These are phyloP conservation scores for Halichoeres trimaculatus DNA, from an alignment of 2,113 vertebrate species.

Conservation along the genomic window DNA sequence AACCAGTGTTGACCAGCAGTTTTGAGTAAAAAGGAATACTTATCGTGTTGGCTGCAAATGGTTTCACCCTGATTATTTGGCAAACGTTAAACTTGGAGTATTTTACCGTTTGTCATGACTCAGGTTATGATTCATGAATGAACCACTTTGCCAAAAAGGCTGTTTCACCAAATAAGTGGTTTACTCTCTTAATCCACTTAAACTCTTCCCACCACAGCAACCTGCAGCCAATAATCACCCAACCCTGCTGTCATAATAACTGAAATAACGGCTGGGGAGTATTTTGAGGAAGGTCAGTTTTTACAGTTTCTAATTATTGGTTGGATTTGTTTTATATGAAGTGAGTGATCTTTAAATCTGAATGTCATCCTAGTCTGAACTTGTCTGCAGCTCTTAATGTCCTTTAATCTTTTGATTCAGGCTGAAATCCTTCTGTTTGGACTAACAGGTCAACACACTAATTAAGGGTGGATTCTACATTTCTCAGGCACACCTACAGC, in stretches of 20 bases:
- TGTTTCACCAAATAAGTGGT: not conserved
- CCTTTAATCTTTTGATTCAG: not conserved
- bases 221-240: not conserved
- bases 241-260: not conserved
- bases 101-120: too few species aligned
- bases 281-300: not conserved
- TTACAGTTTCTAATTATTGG: not conserved
- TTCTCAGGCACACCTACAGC: constrained; percentile 43
- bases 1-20: not conserved
- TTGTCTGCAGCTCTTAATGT: not conserved
- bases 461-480: constrained; percentile 10
- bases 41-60: too few species aligned
- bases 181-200: constrained; percentile 13
- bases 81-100: too few species aligned
- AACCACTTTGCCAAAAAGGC: too few species aligned
- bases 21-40: too few species aligned
- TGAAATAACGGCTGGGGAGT: too few species aligned
- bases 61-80: too few species aligned
- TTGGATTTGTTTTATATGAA: not conserved
- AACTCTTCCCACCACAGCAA: not conserved
- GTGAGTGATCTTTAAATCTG: not conserved
- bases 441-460: not conserved
- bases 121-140: too few species aligned
- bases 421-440: not conserved
- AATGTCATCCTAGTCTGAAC: constrained; percentile 42